These are phyloP conservation scores for Machaerirhynchus nigripectus DNA, from an alignment of 2,113 vertebrate species.

Conservation along the genomic window DNA sequence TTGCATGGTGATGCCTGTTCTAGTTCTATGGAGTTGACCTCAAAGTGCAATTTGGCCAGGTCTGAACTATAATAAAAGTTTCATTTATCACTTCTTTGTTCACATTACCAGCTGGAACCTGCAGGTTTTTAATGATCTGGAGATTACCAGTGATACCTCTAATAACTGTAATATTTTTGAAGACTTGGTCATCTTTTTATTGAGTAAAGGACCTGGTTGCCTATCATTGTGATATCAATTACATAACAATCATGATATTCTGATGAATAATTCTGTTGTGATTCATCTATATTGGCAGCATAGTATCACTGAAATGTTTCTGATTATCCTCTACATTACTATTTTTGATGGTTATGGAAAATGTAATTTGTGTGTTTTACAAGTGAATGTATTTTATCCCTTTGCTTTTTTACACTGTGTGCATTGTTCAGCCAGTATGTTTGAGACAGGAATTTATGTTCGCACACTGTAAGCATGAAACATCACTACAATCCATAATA, in stretches of 20 bases:
- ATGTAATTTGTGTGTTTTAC: conserved; percentile 1
- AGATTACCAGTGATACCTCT: not conserved
- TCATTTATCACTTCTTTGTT: not conserved
- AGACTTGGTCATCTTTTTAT: not conserved
- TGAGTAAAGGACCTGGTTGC: not conserved
- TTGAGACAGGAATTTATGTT: conserved; percentile 66
- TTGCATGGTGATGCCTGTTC: not conserved
- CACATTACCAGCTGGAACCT: not conserved
- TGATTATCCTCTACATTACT: not conserved
- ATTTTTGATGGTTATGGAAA: conserved; percentile 22
- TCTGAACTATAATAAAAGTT: not conserved
- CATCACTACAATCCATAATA: conserved; percentile 63
- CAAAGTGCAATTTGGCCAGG: not conserved
- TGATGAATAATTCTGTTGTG: conserved; percentile 22
- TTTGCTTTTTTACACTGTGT: not conserved
- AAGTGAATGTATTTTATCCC: conserved; percentile 11
- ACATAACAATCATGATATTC: conserved; percentile 18
- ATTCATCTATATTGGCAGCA: conserved; percentile 19
- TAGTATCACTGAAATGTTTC: conserved; percentile 12
- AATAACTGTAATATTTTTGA: not conserved
- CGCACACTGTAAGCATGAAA: conserved; percentile 40
- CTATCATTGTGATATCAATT: conserved; percentile 18
- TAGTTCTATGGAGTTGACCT: not conserved
- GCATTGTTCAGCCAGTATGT: conserved; percentile 49
- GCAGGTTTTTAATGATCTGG: not conserved